Evolutionary conservation across 2,113 vertebrate genomes (phyloP).

Genomic region (Silurus glanis): DNA sequence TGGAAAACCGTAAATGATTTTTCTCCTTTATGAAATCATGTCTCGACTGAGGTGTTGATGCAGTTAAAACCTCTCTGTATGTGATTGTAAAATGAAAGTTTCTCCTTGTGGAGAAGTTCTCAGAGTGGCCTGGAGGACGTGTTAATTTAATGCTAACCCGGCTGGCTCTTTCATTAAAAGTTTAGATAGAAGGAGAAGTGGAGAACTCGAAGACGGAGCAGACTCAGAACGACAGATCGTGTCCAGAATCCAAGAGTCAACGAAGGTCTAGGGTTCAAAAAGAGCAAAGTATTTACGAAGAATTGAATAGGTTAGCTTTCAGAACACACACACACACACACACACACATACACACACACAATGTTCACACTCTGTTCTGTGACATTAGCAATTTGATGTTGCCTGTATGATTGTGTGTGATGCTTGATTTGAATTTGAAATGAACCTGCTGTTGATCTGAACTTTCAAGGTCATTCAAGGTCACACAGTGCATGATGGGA

Average conservation of each 20-base stretch:
- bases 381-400: no score
- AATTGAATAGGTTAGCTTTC: no score
- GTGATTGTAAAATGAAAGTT: neutral
- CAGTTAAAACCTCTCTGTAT: neutral
- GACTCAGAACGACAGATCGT: neutral
- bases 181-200: neutral
- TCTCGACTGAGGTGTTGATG: neutral
- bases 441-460: neutral
- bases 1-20: neutral
- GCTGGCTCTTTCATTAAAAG: neutral
- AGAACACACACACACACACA: no score
- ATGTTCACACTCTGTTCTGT: no score
- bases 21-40: neutral
- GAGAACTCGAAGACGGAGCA: neutral
- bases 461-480: neutral
- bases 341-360: no score
- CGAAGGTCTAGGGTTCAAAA: neutral
- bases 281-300: neutral
- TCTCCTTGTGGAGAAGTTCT: neutral
- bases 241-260: neutral
- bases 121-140: neutral
- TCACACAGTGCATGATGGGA: slow-evolving; percentile 16
- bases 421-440: no score
- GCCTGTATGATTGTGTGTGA: no score
- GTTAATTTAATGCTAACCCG: neutral